Base-by-base conservation (phyloP, 23 tunicate genomes). In the Ascidia mentula region DNA sequence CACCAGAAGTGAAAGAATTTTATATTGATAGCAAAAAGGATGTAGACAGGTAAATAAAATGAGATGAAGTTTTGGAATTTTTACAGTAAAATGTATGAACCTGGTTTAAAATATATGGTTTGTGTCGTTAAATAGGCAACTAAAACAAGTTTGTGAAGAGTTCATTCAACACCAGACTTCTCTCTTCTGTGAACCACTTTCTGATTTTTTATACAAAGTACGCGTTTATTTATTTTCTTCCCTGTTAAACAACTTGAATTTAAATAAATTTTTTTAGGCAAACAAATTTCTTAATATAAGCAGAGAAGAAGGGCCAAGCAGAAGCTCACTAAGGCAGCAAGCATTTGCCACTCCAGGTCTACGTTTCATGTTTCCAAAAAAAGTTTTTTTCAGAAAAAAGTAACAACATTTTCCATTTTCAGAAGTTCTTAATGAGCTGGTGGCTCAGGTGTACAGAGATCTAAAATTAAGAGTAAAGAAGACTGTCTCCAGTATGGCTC, bases 21-120 rank as follows among this genome's bases (percentile, higher is more conserved):
- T 95, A 89, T 75, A 83, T 95, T 42, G 99, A 95, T 74, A 89
- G 95, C 84, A 95, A 95, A 69, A 95, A 95, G 82, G 95, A 95
- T 82, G 99, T 95, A 0, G 99, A 95, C 82, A 81, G 90, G 94
- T 88, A 20, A 70, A 36, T 53, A 28, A 28, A 20, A 1, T 20
- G 24, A 53, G 24, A 53, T 53, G 22, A 26, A 3, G 65, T 28
- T 6, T 1, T 53, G 1, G 24, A 5, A 5, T 9, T 53, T 3
- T 53, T 53, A n/a, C n/a, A n/a, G n/a, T n/a, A n/a, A n/a, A n/a
- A n/a, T 18, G 60, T 46, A 18, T 18, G 18, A 18, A 46, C 18
- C 20, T 46, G 18, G 18, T 46, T 46, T 46, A 46, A 18, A 18
- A 46, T 46, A 46, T 72, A 20, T 34, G 13, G 20, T 4, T 1